Conservation (phyloP, 2,797 vertebrate species). For the Semotilus atromaculatus region DNA sequence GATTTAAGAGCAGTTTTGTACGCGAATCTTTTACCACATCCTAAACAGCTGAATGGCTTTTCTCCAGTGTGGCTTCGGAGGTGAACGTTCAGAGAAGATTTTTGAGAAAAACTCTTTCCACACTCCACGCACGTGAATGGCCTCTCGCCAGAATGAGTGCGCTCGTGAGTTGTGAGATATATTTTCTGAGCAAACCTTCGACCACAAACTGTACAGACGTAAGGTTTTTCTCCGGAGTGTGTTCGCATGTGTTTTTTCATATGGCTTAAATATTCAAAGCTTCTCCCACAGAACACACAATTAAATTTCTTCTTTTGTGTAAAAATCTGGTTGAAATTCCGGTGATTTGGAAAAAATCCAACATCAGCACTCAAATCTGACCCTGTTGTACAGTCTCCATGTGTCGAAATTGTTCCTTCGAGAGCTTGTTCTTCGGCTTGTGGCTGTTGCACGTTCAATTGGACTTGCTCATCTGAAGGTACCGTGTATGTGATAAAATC, state of each 20-base stretch:
- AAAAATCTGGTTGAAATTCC: slow-evolving; percentile 56
- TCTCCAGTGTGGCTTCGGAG: slow-evolving; percentile 79
- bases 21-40: slow-evolving; percentile 77
- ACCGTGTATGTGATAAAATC: slow-evolving; percentile 48
- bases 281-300: slow-evolving; percentile 81
- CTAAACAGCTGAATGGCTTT: slow-evolving; percentile 81
- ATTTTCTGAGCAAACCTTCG: slow-evolving; percentile 80
- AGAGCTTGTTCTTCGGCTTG: slow-evolving; percentile 55
- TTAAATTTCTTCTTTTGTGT: slow-evolving; percentile 72
- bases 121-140: slow-evolving; percentile 78
- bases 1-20: slow-evolving; percentile 33
- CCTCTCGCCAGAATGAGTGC: slow-evolving; percentile 80
- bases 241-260: slow-evolving; percentile 78
- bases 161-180: slow-evolving; percentile 78
- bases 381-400: slow-evolving; percentile 71
- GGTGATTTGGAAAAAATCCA: slow-evolving; percentile 56
- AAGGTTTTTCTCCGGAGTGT: slow-evolving; percentile 81
- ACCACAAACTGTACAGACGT: slow-evolving; percentile 76
- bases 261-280: slow-evolving; percentile 78
- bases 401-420: slow-evolving; percentile 60
- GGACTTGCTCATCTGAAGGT: slow-evolving; percentile 45
- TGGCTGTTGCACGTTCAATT: slow-evolving; percentile 66
- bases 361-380: slow-evolving; percentile 56
- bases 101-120: slow-evolving; percentile 81
- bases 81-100: slow-evolving; percentile 81